phyloP scores from a whole-genome alignment of 2,113 vertebrate genomes.

The Mellivora capensis region DNA sequence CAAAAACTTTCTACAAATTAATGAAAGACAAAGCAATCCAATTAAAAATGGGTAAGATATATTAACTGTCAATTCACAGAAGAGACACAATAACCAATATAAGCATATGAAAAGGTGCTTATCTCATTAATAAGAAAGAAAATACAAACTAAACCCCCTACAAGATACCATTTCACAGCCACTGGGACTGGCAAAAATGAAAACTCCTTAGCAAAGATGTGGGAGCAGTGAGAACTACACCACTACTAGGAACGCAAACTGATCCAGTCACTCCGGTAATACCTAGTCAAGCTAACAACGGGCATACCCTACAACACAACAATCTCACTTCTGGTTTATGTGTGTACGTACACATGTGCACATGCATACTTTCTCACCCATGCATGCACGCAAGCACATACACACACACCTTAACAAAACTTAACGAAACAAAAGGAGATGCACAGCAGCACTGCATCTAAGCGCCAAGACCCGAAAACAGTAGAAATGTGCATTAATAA shows the following conservation, averaged over 20 bases:
- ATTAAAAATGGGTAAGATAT: neutral
- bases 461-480: neutral
- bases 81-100: neutral
- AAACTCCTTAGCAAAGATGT: neutral
- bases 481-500: neutral
- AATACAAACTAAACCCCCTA: neutral
- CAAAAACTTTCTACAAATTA: neutral
- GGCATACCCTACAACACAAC: neutral
- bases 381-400: accelerated
- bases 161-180: neutral
- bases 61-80: neutral
- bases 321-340: neutral
- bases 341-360: neutral
- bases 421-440: too few species aligned
- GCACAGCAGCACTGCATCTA: neutral
- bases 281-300: neutral
- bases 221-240: neutral
- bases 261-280: neutral
- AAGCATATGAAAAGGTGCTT: neutral
- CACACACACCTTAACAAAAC: neutral
- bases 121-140: neutral
- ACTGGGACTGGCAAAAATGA: neutral
- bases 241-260: neutral
- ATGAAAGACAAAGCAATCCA: neutral
- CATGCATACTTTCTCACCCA: neutral